These are phyloP conservation scores for Brienomyrus brachyistius DNA, from an alignment of 2,113 vertebrate species.

Conservation along the genomic window DNA sequence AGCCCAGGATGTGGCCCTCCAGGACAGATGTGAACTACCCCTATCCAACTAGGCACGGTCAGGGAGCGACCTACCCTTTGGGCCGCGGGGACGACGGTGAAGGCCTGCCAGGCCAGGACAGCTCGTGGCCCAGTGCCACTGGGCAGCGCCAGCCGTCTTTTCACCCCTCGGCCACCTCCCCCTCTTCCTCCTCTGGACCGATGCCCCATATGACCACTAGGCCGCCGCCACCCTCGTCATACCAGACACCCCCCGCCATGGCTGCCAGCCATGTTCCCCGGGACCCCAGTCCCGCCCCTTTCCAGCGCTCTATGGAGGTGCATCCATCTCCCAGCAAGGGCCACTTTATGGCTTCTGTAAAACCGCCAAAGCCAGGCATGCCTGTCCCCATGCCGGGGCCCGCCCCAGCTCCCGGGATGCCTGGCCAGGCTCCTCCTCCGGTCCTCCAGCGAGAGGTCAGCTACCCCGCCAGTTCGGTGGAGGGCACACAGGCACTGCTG, in stretches of 20 bases:
- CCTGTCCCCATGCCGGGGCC: conserved; percentile 76
- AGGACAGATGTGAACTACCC: conserved; percentile 87
- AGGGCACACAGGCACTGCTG: conserved; percentile 80
- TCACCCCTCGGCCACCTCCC: conserved; percentile 60
- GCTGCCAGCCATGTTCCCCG: conserved; percentile 81
- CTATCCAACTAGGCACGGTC: conserved; percentile 80
- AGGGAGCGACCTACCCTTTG: conserved; percentile 71
- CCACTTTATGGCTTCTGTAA: conserved; percentile 82
- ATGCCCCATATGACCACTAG: conserved; percentile 79
- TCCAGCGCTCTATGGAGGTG: conserved; percentile 86
- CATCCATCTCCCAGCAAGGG: conserved; percentile 92
- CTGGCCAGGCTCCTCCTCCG: conserved; percentile 68
- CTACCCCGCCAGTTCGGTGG: conserved; percentile 86
- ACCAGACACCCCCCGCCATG: conserved; percentile 73
- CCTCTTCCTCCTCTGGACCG: conserved; percentile 66
- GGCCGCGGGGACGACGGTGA: conserved; percentile 86
- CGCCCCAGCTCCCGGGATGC: conserved; percentile 45
- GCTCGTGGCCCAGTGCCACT: conserved; percentile 70
- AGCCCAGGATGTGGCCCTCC: conserved; percentile 89
- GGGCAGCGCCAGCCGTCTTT: conserved; percentile 73
- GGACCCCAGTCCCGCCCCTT: conserved; percentile 87
- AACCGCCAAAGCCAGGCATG: conserved; percentile 84
- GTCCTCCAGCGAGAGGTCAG: conserved; percentile 78
- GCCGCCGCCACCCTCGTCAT: conserved; percentile 73
- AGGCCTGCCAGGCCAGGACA: conserved; percentile 77